Percentiles rank a stretch among this genome's conserved stretches.
phyloP scores from a whole-genome alignment of 2,888 invertebrate species.

The Drosophila melanosoma region DNA sequence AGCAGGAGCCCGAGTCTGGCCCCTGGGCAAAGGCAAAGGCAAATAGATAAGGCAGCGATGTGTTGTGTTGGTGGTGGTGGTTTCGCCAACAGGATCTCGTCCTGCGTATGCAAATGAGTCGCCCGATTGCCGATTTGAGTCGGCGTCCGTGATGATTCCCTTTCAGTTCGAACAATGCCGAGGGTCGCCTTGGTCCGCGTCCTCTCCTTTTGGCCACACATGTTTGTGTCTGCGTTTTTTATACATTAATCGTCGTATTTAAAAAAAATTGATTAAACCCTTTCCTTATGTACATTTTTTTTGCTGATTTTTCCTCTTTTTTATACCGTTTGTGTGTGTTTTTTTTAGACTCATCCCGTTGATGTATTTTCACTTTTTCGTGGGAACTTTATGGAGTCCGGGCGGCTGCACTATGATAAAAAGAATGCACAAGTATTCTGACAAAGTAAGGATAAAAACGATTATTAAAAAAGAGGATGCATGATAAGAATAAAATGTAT shows the following conservation, averaged over 20 bases:
- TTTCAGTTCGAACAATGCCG: constrained; percentile 72
- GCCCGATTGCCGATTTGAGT: constrained; percentile 35
- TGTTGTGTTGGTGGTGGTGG: constrained; percentile 60
- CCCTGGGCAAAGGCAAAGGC: constrained; percentile 61
- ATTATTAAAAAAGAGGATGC: neutral
- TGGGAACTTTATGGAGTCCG: constrained; percentile 64
- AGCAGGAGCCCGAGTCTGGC: constrained; percentile 7
- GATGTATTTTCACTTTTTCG: constrained; percentile 79
- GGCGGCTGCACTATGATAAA: constrained; percentile 17
- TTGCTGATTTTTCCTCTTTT: constrained; percentile 73
- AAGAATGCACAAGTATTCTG: neutral
- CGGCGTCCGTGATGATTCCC: constrained; percentile 66
- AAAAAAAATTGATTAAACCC: constrained; percentile 81
- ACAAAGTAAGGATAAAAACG: neutral
- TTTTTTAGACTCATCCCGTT: constrained; percentile 63
- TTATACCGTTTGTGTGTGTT: constrained; percentile 50
- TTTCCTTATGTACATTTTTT: constrained; percentile 69
- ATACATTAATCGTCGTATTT: constrained; percentile 70
- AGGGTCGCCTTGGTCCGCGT: constrained; percentile 64
- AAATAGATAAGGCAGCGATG: constrained; percentile 76
- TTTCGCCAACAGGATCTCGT: constrained; percentile 48
- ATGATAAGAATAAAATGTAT: neutral
- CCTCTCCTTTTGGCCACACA: constrained; percentile 66
- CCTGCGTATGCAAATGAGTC: constrained; percentile 80
- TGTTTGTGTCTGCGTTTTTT: constrained; percentile 73